Conservation (phyloP, 2,113 vertebrate species). For the Actenoides lindsayi region DNA sequence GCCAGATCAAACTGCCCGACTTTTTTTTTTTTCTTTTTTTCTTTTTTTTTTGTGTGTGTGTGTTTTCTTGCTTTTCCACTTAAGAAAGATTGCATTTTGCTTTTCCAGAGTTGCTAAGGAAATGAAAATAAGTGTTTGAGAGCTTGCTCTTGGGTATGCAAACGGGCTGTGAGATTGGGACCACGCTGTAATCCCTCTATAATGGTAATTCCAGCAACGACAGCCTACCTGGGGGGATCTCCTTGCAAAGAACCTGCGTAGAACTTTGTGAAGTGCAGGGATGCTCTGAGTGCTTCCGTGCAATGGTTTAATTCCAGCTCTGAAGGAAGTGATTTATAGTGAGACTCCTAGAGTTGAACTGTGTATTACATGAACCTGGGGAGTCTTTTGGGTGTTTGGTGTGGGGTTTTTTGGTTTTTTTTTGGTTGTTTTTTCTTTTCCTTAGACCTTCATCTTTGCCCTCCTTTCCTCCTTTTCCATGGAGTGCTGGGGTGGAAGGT, state of each 20-base stretch:
- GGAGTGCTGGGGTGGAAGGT: not conserved
- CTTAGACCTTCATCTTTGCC: not conserved
- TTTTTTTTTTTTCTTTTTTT: too few species aligned
- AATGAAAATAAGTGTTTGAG: accelerated
- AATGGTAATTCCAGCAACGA: accelerated
- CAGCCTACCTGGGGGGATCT: accelerated
- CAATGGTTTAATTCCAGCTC: accelerated
- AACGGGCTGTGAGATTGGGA: accelerated
- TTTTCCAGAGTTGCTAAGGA: not conserved
- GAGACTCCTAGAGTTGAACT: accelerated
- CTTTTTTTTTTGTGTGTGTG: too few species aligned
- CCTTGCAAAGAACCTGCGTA: accelerated
- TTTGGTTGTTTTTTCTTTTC: not conserved
- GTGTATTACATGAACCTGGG: accelerated
- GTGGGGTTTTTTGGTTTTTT: too few species aligned
- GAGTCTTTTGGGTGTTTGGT: not conserved
- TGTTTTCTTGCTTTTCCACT: accelerated
- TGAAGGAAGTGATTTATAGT: accelerated
- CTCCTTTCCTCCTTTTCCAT: not conserved
- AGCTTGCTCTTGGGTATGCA: not conserved
- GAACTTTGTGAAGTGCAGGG: accelerated
- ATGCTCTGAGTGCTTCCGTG: not conserved
- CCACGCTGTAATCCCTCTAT: accelerated
- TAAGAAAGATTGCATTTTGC: accelerated
- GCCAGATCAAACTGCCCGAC: accelerated